phyloP scores from a whole-genome alignment of 2,113 vertebrate species.

The Oceanodroma tethys region DNA sequence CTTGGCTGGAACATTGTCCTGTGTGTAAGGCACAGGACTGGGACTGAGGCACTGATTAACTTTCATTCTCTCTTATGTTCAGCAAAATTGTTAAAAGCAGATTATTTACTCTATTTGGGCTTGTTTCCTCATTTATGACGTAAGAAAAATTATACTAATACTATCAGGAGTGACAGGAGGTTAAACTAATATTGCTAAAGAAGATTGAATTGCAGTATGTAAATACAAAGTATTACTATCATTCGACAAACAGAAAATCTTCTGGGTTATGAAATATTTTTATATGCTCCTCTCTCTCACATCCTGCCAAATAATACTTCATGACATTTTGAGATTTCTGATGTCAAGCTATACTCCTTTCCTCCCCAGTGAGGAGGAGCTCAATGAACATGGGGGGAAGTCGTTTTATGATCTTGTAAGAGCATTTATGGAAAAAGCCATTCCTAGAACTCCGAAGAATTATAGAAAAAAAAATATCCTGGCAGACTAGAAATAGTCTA shows the following conservation, averaged over 20 bases:
- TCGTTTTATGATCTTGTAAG: neutral
- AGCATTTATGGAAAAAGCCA: neutral
- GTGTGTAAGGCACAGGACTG: neutral
- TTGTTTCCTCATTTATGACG: neutral
- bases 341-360: neutral
- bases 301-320: neutral
- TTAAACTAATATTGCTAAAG: slow-evolving; percentile 36
- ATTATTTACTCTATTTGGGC: neutral
- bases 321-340: neutral
- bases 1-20: neutral
- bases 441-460: neutral
- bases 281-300: neutral
- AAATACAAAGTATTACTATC: neutral
- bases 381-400: neutral
- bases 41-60: neutral
- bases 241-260: slow-evolving; percentile 5
- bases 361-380: neutral
- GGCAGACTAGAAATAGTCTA: neutral
- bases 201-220: slow-evolving; percentile 7
- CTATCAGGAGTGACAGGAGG: neutral
- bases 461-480: neutral
- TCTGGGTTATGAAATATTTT: slow-evolving; percentile 1
- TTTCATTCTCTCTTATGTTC: neutral
- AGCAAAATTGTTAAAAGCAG: neutral
- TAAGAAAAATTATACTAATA: neutral